A percentile compares a stretch with the other conserved stretches of the same genome.
Conservation (phyloP, 2,113 vertebrate genomes). For the Lophotis ruficrista region DNA sequence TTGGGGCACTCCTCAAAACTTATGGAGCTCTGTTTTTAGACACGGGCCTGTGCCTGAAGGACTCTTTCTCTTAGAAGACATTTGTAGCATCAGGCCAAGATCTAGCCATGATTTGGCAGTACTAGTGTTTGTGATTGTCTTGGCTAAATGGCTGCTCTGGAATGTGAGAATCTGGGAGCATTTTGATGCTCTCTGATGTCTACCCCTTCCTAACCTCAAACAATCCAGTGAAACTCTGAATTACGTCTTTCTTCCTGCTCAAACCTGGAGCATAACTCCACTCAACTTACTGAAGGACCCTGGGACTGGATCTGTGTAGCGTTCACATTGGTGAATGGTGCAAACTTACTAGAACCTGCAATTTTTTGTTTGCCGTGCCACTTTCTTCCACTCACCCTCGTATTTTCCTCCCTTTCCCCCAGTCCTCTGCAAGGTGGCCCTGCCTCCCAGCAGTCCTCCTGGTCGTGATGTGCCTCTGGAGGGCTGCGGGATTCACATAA, state of each 20-base stretch:
- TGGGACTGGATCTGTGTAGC: background rate
- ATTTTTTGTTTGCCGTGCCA: background rate
- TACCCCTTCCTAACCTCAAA: background rate
- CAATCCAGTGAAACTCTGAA: constrained; percentile 8
- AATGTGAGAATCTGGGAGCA: background rate
- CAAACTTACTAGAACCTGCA: background rate
- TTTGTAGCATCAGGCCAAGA: constrained; percentile 34
- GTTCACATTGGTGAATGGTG: background rate
- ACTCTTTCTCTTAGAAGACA: constrained; percentile 12
- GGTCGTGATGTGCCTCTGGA: background rate
- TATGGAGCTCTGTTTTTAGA: constrained; percentile 29
- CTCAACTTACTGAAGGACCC: constrained; percentile 11
- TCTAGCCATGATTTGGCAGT: constrained; percentile 23
- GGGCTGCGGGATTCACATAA: background rate
- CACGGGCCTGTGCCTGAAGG: constrained; percentile 6
- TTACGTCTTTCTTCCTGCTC: background rate
- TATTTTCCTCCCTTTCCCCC: background rate
- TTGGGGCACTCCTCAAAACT: background rate
- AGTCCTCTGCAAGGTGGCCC: background rate
- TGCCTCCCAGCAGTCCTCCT: background rate
- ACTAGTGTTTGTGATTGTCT: constrained; percentile 11
- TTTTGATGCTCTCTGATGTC: background rate
- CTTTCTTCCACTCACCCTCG: background rate
- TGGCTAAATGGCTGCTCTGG: constrained; percentile 28
- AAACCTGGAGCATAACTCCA: background rate